Evolutionary conservation across 2,113 vertebrate genomes (phyloP).

Genomic region (Thamnophis sirtalis): DNA sequence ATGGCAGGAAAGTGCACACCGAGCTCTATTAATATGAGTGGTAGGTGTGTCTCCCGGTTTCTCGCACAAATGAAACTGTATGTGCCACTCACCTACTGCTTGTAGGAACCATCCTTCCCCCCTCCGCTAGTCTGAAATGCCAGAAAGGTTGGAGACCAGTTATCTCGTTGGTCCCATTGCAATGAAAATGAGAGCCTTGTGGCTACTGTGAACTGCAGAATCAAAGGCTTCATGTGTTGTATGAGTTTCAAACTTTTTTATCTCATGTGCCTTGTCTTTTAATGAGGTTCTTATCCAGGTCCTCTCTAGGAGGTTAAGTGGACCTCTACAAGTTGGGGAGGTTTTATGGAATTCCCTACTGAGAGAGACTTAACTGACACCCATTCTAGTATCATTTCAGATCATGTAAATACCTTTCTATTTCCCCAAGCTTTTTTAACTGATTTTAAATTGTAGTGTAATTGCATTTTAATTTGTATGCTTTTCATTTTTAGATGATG

Average conservation of each 20-base stretch:
- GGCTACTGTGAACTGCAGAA: neutral
- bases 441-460: neutral
- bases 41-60: fast-evolving
- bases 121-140: neutral
- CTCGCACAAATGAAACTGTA: neutral
- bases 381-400: neutral
- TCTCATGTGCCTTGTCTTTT: neutral
- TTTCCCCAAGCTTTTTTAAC: neutral
- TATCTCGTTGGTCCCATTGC: neutral
- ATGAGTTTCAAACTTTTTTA: neutral
- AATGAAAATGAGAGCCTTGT: neutral
- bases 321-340: neutral
- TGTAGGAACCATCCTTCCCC: neutral
- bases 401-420: neutral
- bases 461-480: neutral
- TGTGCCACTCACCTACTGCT: neutral
- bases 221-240: neutral
- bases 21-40: neutral
- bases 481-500: neutral
- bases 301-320: neutral
- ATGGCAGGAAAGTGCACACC: neutral
- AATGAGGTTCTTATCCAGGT: neutral
- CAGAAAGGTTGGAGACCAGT: neutral
- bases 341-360: neutral
- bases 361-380: neutral